Conservation (phyloP, 2,113 vertebrate species). For the Hyperoodon ampullatus region DNA sequence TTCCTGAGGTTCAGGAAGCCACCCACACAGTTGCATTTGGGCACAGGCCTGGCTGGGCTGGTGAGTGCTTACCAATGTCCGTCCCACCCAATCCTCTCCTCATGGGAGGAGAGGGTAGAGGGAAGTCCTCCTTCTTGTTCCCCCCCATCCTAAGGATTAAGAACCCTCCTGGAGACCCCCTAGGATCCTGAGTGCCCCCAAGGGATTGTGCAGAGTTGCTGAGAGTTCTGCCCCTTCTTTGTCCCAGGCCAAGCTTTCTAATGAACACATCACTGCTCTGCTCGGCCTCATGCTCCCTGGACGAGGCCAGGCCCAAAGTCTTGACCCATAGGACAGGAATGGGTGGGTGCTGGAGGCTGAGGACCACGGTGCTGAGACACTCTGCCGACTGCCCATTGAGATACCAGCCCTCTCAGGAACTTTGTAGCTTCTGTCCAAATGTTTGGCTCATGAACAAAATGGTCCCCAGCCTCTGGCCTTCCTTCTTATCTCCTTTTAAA, state of each 20-base stretch:
- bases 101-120: background rate
- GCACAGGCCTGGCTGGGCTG: background rate
- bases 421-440: background rate
- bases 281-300: background rate
- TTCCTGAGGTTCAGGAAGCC: background rate
- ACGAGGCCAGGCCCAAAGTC: background rate
- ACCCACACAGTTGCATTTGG: background rate
- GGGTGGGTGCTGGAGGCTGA: background rate
- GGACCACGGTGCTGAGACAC: background rate
- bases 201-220: background rate
- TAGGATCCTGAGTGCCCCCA: background rate
- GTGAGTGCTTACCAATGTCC: background rate
- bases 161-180: background rate
- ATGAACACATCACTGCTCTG: background rate
- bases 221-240: background rate
- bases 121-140: background rate
- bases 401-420: background rate
- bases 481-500: background rate
- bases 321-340: background rate
- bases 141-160: background rate
- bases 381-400: background rate
- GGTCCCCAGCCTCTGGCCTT: background rate
- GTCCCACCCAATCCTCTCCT: background rate
- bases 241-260: background rate
- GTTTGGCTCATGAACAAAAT: background rate